Percentiles rank a stretch among this genome's conserved stretches.
Evolutionary conservation across 2,797 vertebrate genomes (phyloP).

Genomic region (Pipistrellus pipistrellus): DNA sequence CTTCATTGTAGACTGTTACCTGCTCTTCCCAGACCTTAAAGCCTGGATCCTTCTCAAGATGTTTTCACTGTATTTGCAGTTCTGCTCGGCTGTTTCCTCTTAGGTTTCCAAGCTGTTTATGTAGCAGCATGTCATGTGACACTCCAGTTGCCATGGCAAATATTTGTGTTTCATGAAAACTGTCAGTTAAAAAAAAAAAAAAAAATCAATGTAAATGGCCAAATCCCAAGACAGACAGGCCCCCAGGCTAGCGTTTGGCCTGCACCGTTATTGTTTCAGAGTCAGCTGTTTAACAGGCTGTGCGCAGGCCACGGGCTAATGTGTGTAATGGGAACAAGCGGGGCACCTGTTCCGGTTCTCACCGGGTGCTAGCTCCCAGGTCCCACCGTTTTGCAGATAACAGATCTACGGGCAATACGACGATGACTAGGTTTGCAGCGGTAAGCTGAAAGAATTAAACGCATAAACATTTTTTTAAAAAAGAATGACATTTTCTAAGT

Average conservation of each 20-base stretch:
- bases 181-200: slow-evolving; percentile 71
- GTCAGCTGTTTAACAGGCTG: slow-evolving; percentile 83
- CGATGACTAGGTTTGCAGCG: not conserved
- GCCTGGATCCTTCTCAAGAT: not conserved
- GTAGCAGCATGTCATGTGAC: slow-evolving; percentile 78
- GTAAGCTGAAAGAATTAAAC: not conserved
- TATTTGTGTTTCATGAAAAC: slow-evolving; percentile 83
- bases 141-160: slow-evolving; percentile 82
- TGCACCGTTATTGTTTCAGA: slow-evolving; percentile 58
- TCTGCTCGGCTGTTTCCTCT: slow-evolving; percentile 37
- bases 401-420: slow-evolving; percentile 67
- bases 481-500: slow-evolving; percentile 18
- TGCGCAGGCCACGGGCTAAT: slow-evolving; percentile 71
- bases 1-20: not conserved
- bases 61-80: not conserved
- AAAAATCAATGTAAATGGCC: slow-evolving; percentile 81
- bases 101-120: slow-evolving; percentile 67
- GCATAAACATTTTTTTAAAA: not conserved
- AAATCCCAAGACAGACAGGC: slow-evolving; percentile 80
- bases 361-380: not conserved
- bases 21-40: not conserved
- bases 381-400: not conserved
- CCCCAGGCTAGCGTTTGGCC: slow-evolving; percentile 78
- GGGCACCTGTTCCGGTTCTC: slow-evolving; percentile 76
- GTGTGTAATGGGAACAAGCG: not conserved